Evolutionary conservation across 2,888 invertebrate genomes (phyloP), one percentile per base, ranked within the genome.

Genomic region (Polyploca ridens): DNA sequence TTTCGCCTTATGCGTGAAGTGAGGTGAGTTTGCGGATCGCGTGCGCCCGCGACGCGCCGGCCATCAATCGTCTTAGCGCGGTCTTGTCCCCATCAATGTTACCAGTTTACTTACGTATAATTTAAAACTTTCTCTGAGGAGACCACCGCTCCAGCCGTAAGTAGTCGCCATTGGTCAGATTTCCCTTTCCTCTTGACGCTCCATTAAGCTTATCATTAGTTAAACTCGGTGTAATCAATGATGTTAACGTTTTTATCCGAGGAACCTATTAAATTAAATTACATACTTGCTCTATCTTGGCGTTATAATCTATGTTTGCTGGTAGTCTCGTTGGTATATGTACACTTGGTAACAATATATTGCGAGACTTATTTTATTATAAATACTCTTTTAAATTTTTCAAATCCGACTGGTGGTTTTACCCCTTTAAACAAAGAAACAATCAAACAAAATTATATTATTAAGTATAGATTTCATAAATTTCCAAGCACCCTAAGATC

Each of bases 91-190:
- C 73, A 76, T 87, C 83, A 85, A 79, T 82, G 84, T 86, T 88
- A 86, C 90, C 82, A 89, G 88, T 91, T 91, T 86, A 89, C 87
- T 81, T 84, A 83, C 86, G 87, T 91, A 90, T 90, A 93, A 92
- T 93, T 92, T 93, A 84, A 87, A 89, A 93, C 93, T 93, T 93
- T 93, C 93, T 88, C 91, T 82, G 79, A 82, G 84, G 81, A 82
- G 79, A 80, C 83, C 78, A 79, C 76, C 67, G 69, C 72, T 71
- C 68, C 65, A 64, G 63, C 70, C 64, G 73, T 74, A 76, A 75
- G 76, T 77, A 69, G 71, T 70, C 76, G 79, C 78, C 76, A 79
- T 81, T 76, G 81, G 78, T 80, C 79, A 83, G 87, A 87, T 90
- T 91, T 91, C 90, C 87, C 90, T 89, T 88, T 85, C 84, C 75